These are phyloP conservation scores for Helicoverpa zea DNA, from an alignment of 1,140 invertebrate species.

Conservation along the genomic window DNA sequence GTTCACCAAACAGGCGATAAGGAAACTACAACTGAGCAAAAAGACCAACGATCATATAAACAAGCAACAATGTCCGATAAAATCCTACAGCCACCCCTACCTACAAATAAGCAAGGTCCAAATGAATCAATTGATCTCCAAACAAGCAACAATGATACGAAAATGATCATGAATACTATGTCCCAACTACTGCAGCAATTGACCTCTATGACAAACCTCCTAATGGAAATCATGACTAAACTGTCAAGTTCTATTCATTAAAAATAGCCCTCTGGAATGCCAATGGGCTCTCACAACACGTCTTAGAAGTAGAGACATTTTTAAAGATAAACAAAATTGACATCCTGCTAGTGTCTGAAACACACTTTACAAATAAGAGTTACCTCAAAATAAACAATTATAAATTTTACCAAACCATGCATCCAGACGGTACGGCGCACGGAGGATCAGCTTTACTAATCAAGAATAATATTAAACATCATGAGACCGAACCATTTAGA, in stretches of 20 bases:
- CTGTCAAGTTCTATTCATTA: neutral
- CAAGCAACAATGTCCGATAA: neutral
- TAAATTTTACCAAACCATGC: conserved; percentile 46
- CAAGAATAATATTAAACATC: conserved; percentile 48
- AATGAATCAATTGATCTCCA: neutral
- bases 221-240: neutral
- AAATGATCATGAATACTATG: neutral
- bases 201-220: neutral
- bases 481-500: conserved; percentile 13
- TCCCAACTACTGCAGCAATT: neutral
- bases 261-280: conserved; percentile 50
- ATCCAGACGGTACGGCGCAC: conserved; percentile 45
- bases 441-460: conserved; percentile 33
- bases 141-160: neutral
- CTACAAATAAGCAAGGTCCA: neutral
- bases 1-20: neutral
- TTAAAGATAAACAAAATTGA: conserved; percentile 39
- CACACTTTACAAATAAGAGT: conserved; percentile 49
- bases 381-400: conserved; percentile 38
- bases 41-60: neutral
- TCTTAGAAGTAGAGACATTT: conserved; percentile 46
- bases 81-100: neutral
- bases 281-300: conserved; percentile 49
- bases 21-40: neutral
- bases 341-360: conserved; percentile 47